These are phyloP conservation scores for Latrodectus geometricus DNA, from an alignment of 1,140 invertebrate genomes.

Conservation along the genomic window DNA sequence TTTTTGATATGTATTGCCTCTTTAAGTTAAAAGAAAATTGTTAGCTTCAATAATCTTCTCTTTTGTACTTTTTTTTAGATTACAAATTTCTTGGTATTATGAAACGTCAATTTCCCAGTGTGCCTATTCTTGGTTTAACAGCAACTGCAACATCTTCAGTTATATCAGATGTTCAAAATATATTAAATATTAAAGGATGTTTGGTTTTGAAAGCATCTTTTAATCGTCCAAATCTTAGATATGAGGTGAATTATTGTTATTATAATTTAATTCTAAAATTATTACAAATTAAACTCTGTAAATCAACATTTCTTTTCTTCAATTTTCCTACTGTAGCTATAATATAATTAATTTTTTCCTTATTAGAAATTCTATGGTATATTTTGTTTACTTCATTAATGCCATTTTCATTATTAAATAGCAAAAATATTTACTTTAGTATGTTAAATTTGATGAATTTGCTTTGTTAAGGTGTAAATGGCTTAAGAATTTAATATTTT, in stretches of 20 bases:
- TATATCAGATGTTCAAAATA: constrained; percentile 86
- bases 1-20: background rate
- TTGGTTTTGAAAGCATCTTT: constrained; percentile 86
- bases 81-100: constrained; percentile 90
- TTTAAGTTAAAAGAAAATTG: background rate
- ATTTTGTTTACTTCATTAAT: no score
- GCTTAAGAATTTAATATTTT: no score
- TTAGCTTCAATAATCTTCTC: background rate
- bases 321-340: background rate
- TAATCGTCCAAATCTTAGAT: constrained; percentile 91
- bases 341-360: background rate
- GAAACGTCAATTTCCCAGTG: constrained; percentile 83
- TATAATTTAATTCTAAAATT: no score
- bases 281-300: no score
- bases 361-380: background rate
- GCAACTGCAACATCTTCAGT: constrained; percentile 89
- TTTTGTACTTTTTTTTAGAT: constrained; percentile 75
- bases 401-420: no score
- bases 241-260: constrained; percentile 76
- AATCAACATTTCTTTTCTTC: no score
- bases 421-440: no score
- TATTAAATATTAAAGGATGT: constrained; percentile 83
- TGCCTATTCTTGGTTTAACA: constrained; percentile 91
- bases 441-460: no score
- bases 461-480: no score